These are phyloP conservation scores for Tarsius wallacei DNA, from an alignment of 2,797 vertebrate species.

Conservation along the genomic window DNA sequence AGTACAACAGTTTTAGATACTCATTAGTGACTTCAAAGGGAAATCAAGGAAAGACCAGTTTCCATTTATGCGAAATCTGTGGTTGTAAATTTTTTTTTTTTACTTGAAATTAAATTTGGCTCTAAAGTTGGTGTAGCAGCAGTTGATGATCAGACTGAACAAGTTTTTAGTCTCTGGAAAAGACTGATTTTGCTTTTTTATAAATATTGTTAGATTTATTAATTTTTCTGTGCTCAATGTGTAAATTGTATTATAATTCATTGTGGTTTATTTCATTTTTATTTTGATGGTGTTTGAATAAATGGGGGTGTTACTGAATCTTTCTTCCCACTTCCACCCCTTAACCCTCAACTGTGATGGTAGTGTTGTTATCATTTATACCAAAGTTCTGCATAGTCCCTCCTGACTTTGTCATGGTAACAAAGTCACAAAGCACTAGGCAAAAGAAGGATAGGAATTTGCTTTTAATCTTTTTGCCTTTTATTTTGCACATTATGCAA, in stretches of 20 bases:
- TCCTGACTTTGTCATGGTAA: slow-evolving; percentile 90
- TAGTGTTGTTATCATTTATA: slow-evolving; percentile 92
- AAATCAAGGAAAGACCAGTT: slow-evolving; percentile 92
- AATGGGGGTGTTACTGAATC: slow-evolving; percentile 90
- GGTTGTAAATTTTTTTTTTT: slow-evolving; percentile 90
- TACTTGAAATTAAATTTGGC: slow-evolving; percentile 91
- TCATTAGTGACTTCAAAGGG: slow-evolving; percentile 92
- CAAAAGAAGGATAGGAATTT: slow-evolving; percentile 92
- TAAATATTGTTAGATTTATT: slow-evolving; percentile 89
- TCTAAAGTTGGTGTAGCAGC: slow-evolving; percentile 88
- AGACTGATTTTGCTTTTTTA: slow-evolving; percentile 88
- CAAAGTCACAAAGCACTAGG: slow-evolving; percentile 94
- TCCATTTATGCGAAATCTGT: slow-evolving; percentile 91
- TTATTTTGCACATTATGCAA: slow-evolving; percentile 97
- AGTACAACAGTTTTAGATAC: slow-evolving; percentile 89
- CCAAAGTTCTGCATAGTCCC: slow-evolving; percentile 95
- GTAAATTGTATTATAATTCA: slow-evolving; percentile 92
- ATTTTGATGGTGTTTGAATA: slow-evolving; percentile 90
- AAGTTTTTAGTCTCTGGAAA: slow-evolving; percentile 90
- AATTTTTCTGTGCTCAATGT: slow-evolving; percentile 91
- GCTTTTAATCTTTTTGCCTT: slow-evolving; percentile 93
- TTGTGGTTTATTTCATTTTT: slow-evolving; percentile 91
- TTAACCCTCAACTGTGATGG: slow-evolving; percentile 89
- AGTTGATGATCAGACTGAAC: slow-evolving; percentile 89
- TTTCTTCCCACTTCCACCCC: slow-evolving; percentile 83